Base-by-base conservation (phyloP, 2,888 invertebrate species). In the Aphodius sticticus region DNA sequence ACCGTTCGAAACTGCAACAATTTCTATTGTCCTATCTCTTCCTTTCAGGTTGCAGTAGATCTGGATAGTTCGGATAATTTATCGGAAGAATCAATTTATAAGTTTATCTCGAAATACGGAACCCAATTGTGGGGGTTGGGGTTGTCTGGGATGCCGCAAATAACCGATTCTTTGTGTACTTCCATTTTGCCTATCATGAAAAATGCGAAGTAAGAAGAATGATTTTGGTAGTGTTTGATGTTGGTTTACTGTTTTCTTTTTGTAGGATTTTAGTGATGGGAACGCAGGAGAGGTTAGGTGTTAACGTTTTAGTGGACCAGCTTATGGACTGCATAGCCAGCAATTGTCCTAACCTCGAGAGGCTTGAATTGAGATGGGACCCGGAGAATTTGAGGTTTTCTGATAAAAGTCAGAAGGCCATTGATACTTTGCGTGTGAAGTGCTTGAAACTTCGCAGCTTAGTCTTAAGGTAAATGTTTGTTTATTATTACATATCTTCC, bases 321-420 rank as follows among this genome's bases (percentile, higher is more conserved):
- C 90, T 99, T 83, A 97, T 99, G 94, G 99, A 99, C 87, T 96
- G 96, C 76, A 97, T 99, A 82, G 98, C 99, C 0, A 96, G 96
- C 86, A 96, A 96, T 89, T 98, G 98, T 86, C 93, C 94, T 0
- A 93, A 94, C 84, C 89, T 99, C 85, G 97, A 98, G 88, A 92
- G 99, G 0, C 90, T 99, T 78, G 99, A 99, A 88, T 91, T 99
- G 36, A 94, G 96, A 84, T 99, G 99, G 99, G 99, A 99, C 89
- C 99, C 99, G 0, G 99, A 99, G 86, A 99, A 99, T 87, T 92
- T 99, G 69, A 93, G 99, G 77, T 99, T 99, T 90, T 99, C 99
- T 69, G 99, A 99, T 90, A 99, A 99, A 90, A 99, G 99, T 87
- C 99, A 99, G 90, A 99, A 99, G 89, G 99, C 99, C 71, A 99